Percentiles rank a stretch among this genome's conserved stretches.
Evolutionary conservation across 2,797 vertebrate genomes (phyloP).

Genomic region (Ctenopoma multispine): DNA sequence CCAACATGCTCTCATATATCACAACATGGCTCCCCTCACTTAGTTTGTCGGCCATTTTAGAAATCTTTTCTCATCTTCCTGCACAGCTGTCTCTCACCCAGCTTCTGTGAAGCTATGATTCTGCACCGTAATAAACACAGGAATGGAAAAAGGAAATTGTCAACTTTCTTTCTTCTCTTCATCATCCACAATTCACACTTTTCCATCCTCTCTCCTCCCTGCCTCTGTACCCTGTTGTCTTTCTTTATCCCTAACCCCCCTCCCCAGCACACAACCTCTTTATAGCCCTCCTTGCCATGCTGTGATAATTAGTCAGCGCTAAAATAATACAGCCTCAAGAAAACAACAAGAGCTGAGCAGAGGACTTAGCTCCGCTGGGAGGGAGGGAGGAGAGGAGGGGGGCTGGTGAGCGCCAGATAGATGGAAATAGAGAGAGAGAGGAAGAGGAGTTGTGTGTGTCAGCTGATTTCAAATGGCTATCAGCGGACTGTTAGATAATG

Average conservation of each 20-base stretch:
- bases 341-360: conserved; percentile 72
- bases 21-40: conserved; percentile 63
- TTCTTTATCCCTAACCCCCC: conserved; percentile 25
- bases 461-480: conserved; percentile 71
- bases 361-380: conserved; percentile 73
- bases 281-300: conserved; percentile 70
- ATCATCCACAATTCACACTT: conserved; percentile 15
- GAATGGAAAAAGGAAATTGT: neutral
- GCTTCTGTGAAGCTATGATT: conserved; percentile 14
- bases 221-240: conserved; percentile 47
- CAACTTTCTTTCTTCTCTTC: conserved; percentile 40
- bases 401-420: conserved; percentile 18
- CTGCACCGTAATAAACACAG: conserved; percentile 36
- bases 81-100: conserved; percentile 23
- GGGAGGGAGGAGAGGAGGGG: conserved; percentile 27
- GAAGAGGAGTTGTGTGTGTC: conserved; percentile 60
- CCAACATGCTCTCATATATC: conserved; percentile 31
- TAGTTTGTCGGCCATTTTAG: conserved; percentile 73
- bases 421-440: neutral
- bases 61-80: conserved; percentile 51
- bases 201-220: conserved; percentile 22
- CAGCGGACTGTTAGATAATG: conserved; percentile 69
- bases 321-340: conserved; percentile 78
- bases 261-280: conserved; percentile 54
- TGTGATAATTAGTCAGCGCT: conserved; percentile 79